phyloP scores from a whole-genome alignment of 2,888 invertebrate genomes.

The Agriotes lineatus region DNA sequence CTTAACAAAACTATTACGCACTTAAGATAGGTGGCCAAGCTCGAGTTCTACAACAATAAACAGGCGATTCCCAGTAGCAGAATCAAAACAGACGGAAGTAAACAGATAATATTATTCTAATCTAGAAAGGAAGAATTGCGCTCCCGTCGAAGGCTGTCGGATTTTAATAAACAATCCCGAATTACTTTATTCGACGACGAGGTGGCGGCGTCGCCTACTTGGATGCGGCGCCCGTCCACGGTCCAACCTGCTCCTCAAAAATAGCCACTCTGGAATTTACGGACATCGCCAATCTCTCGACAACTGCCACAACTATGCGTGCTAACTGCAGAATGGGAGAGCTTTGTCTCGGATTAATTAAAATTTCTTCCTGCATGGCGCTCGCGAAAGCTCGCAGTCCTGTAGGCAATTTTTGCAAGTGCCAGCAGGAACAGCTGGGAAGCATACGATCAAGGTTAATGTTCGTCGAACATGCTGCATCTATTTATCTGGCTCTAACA shows the following conservation, averaged over 20 bases:
- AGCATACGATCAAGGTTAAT: slow-evolving; percentile 19
- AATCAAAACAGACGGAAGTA: neutral
- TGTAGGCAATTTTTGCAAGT: no score
- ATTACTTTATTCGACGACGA: slow-evolving; percentile 16
- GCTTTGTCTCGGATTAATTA: neutral
- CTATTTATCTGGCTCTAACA: slow-evolving; percentile 1
- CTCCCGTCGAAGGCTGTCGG: slow-evolving; percentile 5
- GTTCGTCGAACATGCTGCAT: neutral
- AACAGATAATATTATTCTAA: slow-evolving; percentile 5
- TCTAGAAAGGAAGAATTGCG: slow-evolving; percentile 7
- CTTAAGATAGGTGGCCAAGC: neutral
- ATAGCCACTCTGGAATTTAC: slow-evolving; percentile 45
- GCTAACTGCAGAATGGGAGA: neutral
- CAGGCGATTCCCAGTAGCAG: neutral
- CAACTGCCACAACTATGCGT: slow-evolving; percentile 16
- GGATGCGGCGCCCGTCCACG: slow-evolving; percentile 37
- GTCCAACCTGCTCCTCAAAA: slow-evolving; percentile 35
- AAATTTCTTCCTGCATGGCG: no score
- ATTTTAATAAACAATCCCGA: slow-evolving; percentile 19
- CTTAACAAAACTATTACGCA: neutral
- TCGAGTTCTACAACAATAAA: slow-evolving; percentile 3
- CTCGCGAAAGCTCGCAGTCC: no score
- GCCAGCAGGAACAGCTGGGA: slow-evolving; percentile 15
- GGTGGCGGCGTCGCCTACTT: slow-evolving; percentile 27
- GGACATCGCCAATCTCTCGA: slow-evolving; percentile 23